Evolutionary conservation across 2,888 invertebrate species (phyloP).

Genomic region (Boloria euphrosyne): DNA sequence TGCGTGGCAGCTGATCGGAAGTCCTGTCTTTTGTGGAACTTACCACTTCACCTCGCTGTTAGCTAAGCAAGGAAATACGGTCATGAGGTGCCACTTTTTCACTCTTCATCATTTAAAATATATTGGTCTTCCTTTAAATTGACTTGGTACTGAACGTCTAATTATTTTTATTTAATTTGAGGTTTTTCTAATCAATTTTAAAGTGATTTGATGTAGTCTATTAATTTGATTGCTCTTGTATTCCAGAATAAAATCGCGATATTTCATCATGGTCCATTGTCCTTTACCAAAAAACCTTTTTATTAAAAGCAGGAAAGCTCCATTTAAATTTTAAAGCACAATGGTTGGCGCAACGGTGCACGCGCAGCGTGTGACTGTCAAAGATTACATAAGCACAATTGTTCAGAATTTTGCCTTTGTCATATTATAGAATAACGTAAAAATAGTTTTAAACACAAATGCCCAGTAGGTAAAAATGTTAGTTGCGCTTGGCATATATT

Average conservation of each 20-base stretch:
- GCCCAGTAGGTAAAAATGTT: conserved; percentile 48
- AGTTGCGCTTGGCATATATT: conserved; percentile 59
- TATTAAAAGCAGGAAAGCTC: conserved; percentile 72
- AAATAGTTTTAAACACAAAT: conserved; percentile 56
- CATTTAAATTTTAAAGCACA: conserved; percentile 72
- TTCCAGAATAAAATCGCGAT: conserved; percentile 10
- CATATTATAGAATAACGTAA: conserved; percentile 60
- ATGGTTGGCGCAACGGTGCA: conserved; percentile 66
- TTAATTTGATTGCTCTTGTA: not conserved
- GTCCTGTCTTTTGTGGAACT: conserved; percentile 77
- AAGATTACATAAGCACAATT: conserved; percentile 65
- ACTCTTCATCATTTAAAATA: not conserved
- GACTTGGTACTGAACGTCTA: too few species aligned
- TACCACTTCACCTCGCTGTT: conserved; percentile 62
- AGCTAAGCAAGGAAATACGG: conserved; percentile 69
- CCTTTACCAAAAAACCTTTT: conserved; percentile 69
- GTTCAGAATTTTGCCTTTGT: conserved; percentile 71
- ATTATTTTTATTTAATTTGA: not conserved
- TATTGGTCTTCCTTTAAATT: not conserved
- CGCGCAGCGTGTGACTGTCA: conserved; percentile 80
- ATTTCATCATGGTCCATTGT: conserved; percentile 54
- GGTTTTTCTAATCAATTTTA: not conserved
- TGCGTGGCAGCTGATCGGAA: conserved; percentile 81
- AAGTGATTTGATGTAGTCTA: not conserved
- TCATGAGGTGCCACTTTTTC: conserved; percentile 35